These are phyloP conservation scores for Pelusios castaneus DNA, from an alignment of 2,113 vertebrate genomes.

Conservation along the genomic window DNA sequence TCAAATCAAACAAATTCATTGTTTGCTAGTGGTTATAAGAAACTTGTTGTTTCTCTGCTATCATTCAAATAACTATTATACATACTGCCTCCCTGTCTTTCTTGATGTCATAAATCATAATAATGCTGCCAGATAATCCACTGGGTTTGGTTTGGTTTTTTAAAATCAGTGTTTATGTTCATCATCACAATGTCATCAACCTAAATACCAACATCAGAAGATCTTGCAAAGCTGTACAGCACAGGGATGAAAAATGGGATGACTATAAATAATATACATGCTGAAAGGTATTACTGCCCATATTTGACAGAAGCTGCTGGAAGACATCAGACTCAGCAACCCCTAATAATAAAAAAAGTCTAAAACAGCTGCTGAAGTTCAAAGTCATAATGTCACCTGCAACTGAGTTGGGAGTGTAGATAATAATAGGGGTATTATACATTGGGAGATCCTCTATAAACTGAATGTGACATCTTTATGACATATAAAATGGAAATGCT, in stretches of 20 bases:
- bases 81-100: conserved; percentile 28
- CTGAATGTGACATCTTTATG: conserved; percentile 30
- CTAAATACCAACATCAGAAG: conserved; percentile 22
- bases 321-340: conserved; percentile 33
- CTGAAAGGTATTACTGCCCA: conserved; percentile 29
- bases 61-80: conserved; percentile 1
- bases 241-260: not conserved
- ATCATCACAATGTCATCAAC: not conserved
- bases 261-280: conserved; percentile 24
- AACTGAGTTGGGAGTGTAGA: not conserved
- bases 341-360: conserved; percentile 1
- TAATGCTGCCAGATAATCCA: conserved; percentile 1
- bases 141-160: not conserved
- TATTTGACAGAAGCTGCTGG: conserved; percentile 29
- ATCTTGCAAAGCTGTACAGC: not conserved
- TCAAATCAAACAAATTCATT: conserved; percentile 38
- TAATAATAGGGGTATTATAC: conserved; percentile 7
- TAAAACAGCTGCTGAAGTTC: conserved; percentile 46
- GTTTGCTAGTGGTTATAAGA: conserved; percentile 14
- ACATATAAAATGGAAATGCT: not conserved
- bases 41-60: not conserved
- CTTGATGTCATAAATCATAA: not conserved
- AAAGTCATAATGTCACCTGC: conserved; percentile 18
- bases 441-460: conserved; percentile 38
- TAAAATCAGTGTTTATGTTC: not conserved